Percentiles rank a stretch among this genome's conserved stretches.
Conservation (phyloP, 2,888 invertebrate genomes). For the Brassicogethes aeneus region DNA sequence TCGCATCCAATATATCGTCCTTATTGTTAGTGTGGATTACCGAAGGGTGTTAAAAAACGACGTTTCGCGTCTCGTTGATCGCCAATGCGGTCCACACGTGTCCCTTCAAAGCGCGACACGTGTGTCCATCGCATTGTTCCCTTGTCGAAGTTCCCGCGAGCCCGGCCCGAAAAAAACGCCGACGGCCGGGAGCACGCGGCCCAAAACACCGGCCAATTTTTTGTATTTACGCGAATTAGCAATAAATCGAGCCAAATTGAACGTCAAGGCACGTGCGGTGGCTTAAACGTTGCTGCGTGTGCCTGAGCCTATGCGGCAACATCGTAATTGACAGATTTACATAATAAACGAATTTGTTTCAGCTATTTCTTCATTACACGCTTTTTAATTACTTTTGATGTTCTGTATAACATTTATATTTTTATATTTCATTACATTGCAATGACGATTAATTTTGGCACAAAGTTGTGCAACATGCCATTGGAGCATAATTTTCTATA, state of each 20-base stretch:
- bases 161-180: constrained; percentile 27
- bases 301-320: too few species aligned
- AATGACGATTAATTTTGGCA: too few species aligned
- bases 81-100: constrained; percentile 36
- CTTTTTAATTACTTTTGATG: too few species aligned
- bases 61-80: constrained; percentile 40
- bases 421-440: too few species aligned
- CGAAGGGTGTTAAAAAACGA: constrained; percentile 39
- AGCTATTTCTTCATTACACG: too few species aligned
- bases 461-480: too few species aligned
- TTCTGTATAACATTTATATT: too few species aligned
- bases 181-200: constrained; percentile 13
- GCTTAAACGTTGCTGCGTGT: constrained; percentile 31
- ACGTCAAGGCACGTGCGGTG: constrained; percentile 37
- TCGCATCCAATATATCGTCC: too few species aligned
- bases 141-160: constrained; percentile 29
- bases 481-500: too few species aligned
- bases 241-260: constrained; percentile 40
- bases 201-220: constrained; percentile 27
- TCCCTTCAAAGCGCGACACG: constrained; percentile 35
- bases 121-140: constrained; percentile 32
- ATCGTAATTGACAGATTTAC: too few species aligned
- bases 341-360: too few species aligned
- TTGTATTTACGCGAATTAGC: constrained; percentile 41
- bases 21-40: too few species aligned